Percentiles rank a stretch among this genome's conserved stretches.
Conservation (phyloP, 2,797 vertebrate genomes). For the Pteronotus mesoamericanus region DNA sequence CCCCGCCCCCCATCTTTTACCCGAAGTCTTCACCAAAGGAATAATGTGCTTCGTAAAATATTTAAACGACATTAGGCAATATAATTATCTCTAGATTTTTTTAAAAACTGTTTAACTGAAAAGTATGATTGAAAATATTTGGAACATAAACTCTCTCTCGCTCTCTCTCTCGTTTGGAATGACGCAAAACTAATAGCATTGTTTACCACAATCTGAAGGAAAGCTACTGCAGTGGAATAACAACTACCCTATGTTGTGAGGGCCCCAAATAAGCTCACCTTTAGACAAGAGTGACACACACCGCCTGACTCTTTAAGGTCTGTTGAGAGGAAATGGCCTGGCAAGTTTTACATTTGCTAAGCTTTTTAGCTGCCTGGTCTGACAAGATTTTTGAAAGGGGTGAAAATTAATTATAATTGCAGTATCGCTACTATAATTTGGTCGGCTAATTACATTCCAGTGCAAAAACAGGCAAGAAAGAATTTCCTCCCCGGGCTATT, state of each 20-base stretch:
- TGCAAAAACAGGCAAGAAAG: conserved; percentile 45
- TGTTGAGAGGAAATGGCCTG: conserved; percentile 61
- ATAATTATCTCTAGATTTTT: conserved; percentile 54
- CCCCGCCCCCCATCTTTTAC: too few relatives aligned
- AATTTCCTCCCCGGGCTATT: conserved; percentile 32
- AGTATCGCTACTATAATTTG: conserved; percentile 55
- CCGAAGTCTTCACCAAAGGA: neutral
- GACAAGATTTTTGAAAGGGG: conserved; percentile 62
- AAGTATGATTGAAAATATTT: conserved; percentile 57
- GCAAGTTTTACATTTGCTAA: conserved; percentile 54
- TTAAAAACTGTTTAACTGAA: conserved; percentile 54
- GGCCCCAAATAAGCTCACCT: neutral
- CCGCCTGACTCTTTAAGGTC: conserved; percentile 32
- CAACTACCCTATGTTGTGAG: neutral
- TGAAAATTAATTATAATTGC: conserved; percentile 67
- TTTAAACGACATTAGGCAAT: conserved; percentile 66
- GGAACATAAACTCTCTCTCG: conserved; percentile 7
- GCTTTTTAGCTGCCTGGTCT: conserved; percentile 55
- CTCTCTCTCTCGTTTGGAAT: conserved; percentile 58
- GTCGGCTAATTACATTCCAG: conserved; percentile 66
- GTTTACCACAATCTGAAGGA: conserved; percentile 49
- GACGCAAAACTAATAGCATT: conserved; percentile 48
- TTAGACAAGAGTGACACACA: conserved; percentile 29
- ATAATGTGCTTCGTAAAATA: conserved; percentile 49
- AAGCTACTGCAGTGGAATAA: neutral